Evolutionary conservation across 2,888 invertebrate genomes (phyloP).

Genomic region (Parapristionchus giblindavisi): DNA sequence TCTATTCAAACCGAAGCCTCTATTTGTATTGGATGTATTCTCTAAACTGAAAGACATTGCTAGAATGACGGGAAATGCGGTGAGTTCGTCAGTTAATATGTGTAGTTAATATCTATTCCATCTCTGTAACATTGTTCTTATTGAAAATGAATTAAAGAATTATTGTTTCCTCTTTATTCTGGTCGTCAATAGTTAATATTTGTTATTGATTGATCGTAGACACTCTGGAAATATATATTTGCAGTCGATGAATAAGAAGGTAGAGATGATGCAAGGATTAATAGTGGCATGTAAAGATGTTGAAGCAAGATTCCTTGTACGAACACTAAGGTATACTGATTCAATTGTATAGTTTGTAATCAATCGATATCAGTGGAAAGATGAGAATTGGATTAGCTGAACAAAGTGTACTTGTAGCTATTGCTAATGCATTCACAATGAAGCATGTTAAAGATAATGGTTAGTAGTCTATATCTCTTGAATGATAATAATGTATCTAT

Average conservation of each 20-base stretch:
- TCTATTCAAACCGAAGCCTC: conserved; percentile 84
- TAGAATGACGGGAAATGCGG: conserved; percentile 78
- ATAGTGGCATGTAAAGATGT: conserved; percentile 79
- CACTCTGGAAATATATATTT: conserved; percentile 39
- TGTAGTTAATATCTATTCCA: neutral
- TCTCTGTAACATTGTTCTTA: conserved; percentile 1
- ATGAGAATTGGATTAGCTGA: conserved; percentile 95
- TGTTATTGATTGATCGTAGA: no score
- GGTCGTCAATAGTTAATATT: neutral
- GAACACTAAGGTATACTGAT: conserved; percentile 50
- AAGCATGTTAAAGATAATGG: conserved; percentile 52
- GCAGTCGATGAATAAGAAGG: conserved; percentile 79
- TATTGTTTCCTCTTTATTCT: neutral
- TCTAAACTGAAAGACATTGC: conserved; percentile 87
- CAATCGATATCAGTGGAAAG: conserved; percentile 81
- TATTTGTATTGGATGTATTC: conserved; percentile 82
- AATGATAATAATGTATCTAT: neutral
- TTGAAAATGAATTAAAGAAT: neutral
- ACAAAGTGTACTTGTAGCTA: conserved; percentile 89
- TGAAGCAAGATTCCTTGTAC: conserved; percentile 61
- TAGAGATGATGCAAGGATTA: conserved; percentile 87
- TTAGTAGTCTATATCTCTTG: neutral
- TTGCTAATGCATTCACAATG: conserved; percentile 80
- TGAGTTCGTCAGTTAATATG: conserved; percentile 36
- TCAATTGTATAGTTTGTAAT: neutral